Percentiles rank a stretch among this genome's conserved stretches.
These are phyloP conservation scores for Salmo trutta DNA, from an alignment of 2,797 vertebrate genomes.

Conservation along the genomic window DNA sequence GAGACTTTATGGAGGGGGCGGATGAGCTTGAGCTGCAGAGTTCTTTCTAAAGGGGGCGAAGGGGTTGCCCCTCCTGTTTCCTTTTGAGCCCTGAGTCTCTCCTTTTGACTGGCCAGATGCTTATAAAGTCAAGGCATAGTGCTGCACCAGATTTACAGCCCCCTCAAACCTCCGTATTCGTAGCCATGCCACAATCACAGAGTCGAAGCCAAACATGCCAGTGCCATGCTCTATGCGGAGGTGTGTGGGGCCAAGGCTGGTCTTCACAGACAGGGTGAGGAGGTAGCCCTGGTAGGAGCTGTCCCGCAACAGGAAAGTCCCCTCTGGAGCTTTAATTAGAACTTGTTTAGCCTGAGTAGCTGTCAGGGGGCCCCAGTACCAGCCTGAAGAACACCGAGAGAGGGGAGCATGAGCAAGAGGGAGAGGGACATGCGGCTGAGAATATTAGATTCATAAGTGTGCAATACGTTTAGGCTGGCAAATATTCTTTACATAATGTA, in stretches of 20 bases:
- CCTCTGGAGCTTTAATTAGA: constrained; percentile 41
- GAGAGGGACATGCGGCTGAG: not conserved
- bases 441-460: too few species aligned
- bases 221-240: constrained; percentile 50
- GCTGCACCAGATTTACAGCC: constrained; percentile 51
- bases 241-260: constrained; percentile 55
- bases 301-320: constrained; percentile 54
- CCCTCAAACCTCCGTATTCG: constrained; percentile 47
- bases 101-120: not conserved
- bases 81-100: not conserved
- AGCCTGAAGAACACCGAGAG: constrained; percentile 39
- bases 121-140: constrained; percentile 46
- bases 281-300: constrained; percentile 51
- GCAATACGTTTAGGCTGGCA: too few species aligned
- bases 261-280: constrained; percentile 56
- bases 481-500: too few species aligned
- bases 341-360: constrained; percentile 50
- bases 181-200: constrained; percentile 44
- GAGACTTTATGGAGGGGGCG: constrained; percentile 32
- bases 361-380: constrained; percentile 57
- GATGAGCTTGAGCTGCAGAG: constrained; percentile 50
- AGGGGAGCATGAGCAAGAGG: not conserved
- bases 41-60: constrained; percentile 4
- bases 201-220: constrained; percentile 53
- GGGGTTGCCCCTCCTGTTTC: not conserved